Base-by-base conservation (phyloP, 2,797 vertebrate species). In the Pantherophis alleghaniensis region DNA sequence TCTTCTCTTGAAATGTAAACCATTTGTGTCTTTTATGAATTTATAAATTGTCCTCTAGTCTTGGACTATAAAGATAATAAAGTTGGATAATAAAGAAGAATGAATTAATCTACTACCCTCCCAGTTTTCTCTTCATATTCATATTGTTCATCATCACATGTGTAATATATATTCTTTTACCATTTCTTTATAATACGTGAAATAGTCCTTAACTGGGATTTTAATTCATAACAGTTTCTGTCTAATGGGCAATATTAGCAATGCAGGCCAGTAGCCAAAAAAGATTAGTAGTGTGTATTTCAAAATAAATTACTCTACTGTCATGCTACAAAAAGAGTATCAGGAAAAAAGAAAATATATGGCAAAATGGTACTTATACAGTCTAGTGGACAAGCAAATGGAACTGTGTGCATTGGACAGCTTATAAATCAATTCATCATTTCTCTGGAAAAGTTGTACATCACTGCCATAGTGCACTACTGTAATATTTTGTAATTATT, bases 371-470 rank as follows among this genome's bases (percentile, higher is more conserved):
- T 95, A 95, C 90, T 97, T 97, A 96, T 93, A 95, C 95, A 95
- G 92, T 95, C 94, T 95, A 89, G 74, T 96, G 92, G 96, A 92
- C 92, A 96, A 97, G 92, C 61, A 95, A 95, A 96, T 96, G 96
- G 92, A 94, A 51, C 55, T 96, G 93, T 79, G 94, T 96, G 90
- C 55, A 63, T 92, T 95, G 94, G 91, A 95, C 94, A 97, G 95
- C 95, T 94, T 95, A 88, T 96, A 96, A 97, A 97, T 96, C 91
- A 93, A 61, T 95, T 96, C 97, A 94, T 87, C 90, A 87, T 97
- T 90, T 93, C 94, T 93, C 93, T 96, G 95, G 92, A 96, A 93
- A 97, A 96, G 94, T 91, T 96, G 93, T 97, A 97, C 96, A 97
- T 97, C 94, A 96, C 94, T 91, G 24, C 90, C 94, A 42, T 87